Conservation (phyloP, 2,113 vertebrate species). For the Cebus imitator region DNA sequence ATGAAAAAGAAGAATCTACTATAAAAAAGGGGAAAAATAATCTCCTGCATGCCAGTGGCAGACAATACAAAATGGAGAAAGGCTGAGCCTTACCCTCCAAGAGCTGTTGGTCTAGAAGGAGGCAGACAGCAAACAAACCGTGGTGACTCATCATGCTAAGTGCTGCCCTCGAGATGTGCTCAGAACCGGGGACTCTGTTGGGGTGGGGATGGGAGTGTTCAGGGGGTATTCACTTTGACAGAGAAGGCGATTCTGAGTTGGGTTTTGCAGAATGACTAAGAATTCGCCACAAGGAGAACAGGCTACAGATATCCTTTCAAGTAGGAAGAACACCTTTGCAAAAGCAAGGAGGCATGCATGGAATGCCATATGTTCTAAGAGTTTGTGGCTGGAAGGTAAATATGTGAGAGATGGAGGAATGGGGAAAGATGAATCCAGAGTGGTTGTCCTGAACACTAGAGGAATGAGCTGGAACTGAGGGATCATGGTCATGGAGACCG, state of each 20-base stretch:
- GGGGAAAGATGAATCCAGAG: neutral
- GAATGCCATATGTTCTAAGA: neutral
- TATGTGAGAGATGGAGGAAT: neutral
- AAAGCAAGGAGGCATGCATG: neutral
- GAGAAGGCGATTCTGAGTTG: constrained; percentile 21
- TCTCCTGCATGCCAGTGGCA: neutral
- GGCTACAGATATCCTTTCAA: neutral
- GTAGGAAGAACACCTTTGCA: neutral
- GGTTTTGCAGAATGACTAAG: constrained; percentile 20
- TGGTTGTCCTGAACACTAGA: neutral
- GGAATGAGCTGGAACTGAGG: neutral
- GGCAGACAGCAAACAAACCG: neutral
- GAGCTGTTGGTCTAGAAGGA: neutral
- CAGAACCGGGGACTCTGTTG: neutral
- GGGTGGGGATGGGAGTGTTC: neutral
- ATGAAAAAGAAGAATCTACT: no score
- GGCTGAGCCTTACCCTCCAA: neutral
- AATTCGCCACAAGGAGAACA: neutral
- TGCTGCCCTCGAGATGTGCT: neutral
- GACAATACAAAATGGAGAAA: neutral
- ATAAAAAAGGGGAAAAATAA: neutral
- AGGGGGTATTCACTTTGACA: neutral
- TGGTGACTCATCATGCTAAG: neutral
- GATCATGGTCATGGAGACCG: neutral
- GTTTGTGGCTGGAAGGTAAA: neutral